Evolutionary conservation across 2,113 vertebrate genomes (phyloP).

Genomic region (Mesocricetus auratus): DNA sequence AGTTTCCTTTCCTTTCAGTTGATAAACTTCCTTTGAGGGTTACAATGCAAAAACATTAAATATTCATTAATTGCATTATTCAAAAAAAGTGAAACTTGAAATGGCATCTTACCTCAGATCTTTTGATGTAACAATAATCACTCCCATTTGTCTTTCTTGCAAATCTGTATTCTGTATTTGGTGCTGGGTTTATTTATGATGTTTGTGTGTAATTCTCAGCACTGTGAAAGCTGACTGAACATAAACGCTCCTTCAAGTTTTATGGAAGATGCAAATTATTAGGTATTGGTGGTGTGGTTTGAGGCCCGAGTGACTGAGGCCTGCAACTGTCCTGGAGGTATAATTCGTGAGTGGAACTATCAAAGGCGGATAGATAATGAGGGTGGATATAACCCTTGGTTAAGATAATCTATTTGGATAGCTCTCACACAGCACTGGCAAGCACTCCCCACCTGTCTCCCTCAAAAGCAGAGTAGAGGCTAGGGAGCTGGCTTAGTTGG

Average conservation of each 20-base stretch:
- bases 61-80: constrained; percentile 63
- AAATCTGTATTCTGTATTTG: neutral
- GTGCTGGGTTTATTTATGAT: neutral
- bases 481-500: neutral
- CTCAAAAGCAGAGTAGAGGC: constrained; percentile 6
- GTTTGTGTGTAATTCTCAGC: neutral
- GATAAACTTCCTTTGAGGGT: constrained; percentile 41
- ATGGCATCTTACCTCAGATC: neutral
- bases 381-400: neutral
- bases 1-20: constrained; percentile 2
- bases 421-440: constrained; percentile 56
- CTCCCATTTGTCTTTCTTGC: neutral
- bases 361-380: neutral
- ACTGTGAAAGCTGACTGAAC: neutral
- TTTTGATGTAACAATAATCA: constrained; percentile 13
- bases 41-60: constrained; percentile 26
- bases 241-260: neutral
- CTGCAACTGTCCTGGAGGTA: neutral
- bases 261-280: neutral
- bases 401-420: constrained; percentile 28
- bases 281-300: neutral
- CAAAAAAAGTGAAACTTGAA: constrained; percentile 42
- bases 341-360: neutral
- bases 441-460: neutral
- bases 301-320: neutral